These are phyloP conservation scores for Muscicapa comitata DNA, from an alignment of 2,797 vertebrate genomes.

Conservation along the genomic window DNA sequence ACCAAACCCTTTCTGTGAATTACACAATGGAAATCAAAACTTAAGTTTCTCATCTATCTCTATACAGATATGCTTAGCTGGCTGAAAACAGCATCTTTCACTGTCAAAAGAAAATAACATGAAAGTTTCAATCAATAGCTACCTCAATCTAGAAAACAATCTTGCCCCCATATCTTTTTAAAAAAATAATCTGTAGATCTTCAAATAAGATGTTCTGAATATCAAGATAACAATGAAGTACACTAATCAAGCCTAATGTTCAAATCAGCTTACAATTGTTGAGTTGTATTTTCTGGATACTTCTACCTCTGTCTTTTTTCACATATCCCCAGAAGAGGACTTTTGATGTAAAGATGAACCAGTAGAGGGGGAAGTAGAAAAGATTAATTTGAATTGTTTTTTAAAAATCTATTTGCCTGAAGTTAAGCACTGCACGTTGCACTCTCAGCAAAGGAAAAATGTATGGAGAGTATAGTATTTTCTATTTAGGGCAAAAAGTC, in stretches of 20 bases:
- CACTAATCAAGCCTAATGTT: background rate
- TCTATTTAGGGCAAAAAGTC: background rate
- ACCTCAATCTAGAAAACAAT: background rate
- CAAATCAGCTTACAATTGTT: background rate
- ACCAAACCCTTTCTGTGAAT: constrained; percentile 75
- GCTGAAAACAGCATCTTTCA: background rate
- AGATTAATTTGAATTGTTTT: background rate
- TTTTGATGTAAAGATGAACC: background rate
- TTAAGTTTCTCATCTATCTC: background rate
- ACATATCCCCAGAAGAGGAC: accelerated
- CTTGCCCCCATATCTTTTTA: accelerated
- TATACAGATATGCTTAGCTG: background rate
- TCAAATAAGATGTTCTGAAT: background rate
- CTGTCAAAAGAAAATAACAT: background rate
- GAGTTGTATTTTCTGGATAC: background rate
- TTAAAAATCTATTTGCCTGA: background rate
- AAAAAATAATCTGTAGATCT: background rate
- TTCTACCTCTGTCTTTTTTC: background rate
- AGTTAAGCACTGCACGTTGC: accelerated
- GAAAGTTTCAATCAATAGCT: background rate
- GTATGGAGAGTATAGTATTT: background rate
- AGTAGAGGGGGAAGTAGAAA: background rate
- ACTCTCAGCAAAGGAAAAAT: background rate
- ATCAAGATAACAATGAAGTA: background rate
- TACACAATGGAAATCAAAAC: background rate